Evolutionary conservation across 2,888 invertebrate genomes (phyloP).

Genomic region (Ormyrus labotus): DNA sequence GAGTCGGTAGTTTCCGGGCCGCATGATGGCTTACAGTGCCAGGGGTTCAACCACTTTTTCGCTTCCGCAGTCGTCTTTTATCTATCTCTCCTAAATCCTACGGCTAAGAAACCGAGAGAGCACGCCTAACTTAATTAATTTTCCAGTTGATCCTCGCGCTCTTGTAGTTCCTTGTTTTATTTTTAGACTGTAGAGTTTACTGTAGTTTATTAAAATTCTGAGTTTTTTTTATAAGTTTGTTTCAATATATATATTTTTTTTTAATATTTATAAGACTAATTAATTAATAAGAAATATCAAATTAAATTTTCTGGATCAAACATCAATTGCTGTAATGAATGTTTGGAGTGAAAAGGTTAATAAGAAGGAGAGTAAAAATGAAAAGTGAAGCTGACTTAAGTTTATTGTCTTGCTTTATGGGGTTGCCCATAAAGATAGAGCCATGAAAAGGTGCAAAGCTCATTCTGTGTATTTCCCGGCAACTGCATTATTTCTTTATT

Average conservation of each 20-base stretch:
- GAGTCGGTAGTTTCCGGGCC: background rate
- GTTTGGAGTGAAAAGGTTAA: no score
- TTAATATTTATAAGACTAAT: no score
- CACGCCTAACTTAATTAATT: slow-evolving; percentile 47
- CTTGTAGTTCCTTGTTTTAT: no score
- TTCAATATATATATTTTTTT: no score
- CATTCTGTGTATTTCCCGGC: slow-evolving; percentile 25
- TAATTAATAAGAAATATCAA: no score
- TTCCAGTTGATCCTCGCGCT: slow-evolving; percentile 36
- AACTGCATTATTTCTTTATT: slow-evolving; percentile 27
- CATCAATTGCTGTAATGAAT: no score
- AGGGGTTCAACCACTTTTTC: slow-evolving; percentile 20
- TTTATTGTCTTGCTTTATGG: slow-evolving; percentile 52
- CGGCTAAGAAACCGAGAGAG: slow-evolving; percentile 4
- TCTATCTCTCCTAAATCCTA: background rate
- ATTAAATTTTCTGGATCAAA: no score
- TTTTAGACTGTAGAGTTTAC: no score
- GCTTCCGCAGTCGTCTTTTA: background rate
- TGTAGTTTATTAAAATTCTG: no score
- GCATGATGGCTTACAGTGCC: slow-evolving; percentile 10
- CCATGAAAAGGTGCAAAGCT: slow-evolving; percentile 34
- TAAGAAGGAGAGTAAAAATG: slow-evolving; percentile 17
- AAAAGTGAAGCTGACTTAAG: slow-evolving; percentile 43
- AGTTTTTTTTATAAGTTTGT: no score
- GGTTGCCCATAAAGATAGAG: slow-evolving; percentile 34